Evolutionary conservation across 2,888 invertebrate genomes (phyloP), one percentile per base, ranked within the genome.

Genomic region (Perizoma affinitatum): DNA sequence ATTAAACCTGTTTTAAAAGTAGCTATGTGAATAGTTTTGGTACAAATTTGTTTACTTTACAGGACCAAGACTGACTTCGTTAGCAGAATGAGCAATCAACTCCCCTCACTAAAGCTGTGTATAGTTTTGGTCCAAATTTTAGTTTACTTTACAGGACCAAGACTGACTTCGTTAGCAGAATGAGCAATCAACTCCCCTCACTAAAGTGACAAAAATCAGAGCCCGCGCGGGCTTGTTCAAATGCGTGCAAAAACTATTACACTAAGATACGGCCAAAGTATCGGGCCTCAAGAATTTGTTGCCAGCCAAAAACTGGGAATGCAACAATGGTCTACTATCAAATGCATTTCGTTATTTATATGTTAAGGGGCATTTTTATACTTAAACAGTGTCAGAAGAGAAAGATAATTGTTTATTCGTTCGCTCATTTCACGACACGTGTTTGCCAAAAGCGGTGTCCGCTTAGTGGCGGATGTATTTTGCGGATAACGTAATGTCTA

Each of bases 241-340:
- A 68, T 62, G 63, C 67, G 66, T 47, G 43, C 62, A 68, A 68
- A 68, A 71, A 70, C 65, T 44, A 54, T 62, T 54, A 51, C 66
- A 64, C 68, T 56, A 65, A 64, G 58, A 57, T 60, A 48, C 55
- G 54, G 53, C 38, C 56, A 22, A 49, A 48, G 67, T 66, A 67
- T 67, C 66, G 66, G 33, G 72, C 71, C 72, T 60, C 44, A 72
- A 70, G 84, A 83, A 85, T 85, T 76, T 68, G 74, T 70, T 58
- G 66, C 57, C 58, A 63, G 45, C 80, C 80, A 83, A 85, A 85
- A 84, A 85, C 82, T 42, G 69, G 73, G 85, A 85, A 85, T 85
- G 80, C 67, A 83, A 85, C 85, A 85, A 85, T 84, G 82, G 85
- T 58, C 79, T 80, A 83, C 75, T 78, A 83, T 79, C 81, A 74